Percentiles rank a stretch among this genome's conserved stretches.
Conservation (phyloP, 2,888 invertebrate genomes). For the Dimorphilus gyrociliatus region DNA sequence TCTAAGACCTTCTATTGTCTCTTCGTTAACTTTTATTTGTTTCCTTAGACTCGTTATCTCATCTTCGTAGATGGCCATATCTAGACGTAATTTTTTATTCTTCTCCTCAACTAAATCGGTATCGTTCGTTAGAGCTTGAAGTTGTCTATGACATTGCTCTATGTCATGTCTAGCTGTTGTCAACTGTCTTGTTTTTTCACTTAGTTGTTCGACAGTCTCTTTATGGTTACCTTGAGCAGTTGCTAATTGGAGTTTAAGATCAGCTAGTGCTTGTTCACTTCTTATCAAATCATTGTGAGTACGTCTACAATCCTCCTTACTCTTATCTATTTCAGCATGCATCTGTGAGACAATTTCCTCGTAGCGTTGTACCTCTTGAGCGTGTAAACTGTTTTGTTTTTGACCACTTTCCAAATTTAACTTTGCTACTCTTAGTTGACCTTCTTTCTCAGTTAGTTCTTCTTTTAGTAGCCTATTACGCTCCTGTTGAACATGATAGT, state of each 20-base stretch:
- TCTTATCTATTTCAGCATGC: slow-evolving; percentile 25
- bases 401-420: slow-evolving; percentile 29
- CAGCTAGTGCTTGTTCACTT: slow-evolving; percentile 24
- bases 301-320: slow-evolving; percentile 23
- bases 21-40: slow-evolving; percentile 33
- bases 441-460: slow-evolving; percentile 28
- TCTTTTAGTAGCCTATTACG: slow-evolving; percentile 23
- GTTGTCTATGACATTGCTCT: slow-evolving; percentile 24
- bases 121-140: slow-evolving; percentile 27
- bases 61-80: slow-evolving; percentile 28
- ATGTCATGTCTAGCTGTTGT: slow-evolving; percentile 25
- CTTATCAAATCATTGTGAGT: slow-evolving; percentile 28
- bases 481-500: slow-evolving; percentile 21
- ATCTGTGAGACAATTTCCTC: slow-evolving; percentile 29
- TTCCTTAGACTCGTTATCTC: slow-evolving; percentile 23
- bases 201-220: slow-evolving; percentile 32
- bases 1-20: too few species aligned
- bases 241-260: slow-evolving; percentile 27
- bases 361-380: slow-evolving; percentile 28
- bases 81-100: slow-evolving; percentile 1
- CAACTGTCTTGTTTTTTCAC: slow-evolving; percentile 24
- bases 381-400: slow-evolving; percentile 27
- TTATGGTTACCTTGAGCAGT: slow-evolving; percentile 32
- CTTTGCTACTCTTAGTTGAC: slow-evolving; percentile 26
- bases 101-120: slow-evolving; percentile 13